Evolutionary conservation across 2,888 invertebrate genomes (phyloP).

Genomic region (Tetramorium bicarinatum): DNA sequence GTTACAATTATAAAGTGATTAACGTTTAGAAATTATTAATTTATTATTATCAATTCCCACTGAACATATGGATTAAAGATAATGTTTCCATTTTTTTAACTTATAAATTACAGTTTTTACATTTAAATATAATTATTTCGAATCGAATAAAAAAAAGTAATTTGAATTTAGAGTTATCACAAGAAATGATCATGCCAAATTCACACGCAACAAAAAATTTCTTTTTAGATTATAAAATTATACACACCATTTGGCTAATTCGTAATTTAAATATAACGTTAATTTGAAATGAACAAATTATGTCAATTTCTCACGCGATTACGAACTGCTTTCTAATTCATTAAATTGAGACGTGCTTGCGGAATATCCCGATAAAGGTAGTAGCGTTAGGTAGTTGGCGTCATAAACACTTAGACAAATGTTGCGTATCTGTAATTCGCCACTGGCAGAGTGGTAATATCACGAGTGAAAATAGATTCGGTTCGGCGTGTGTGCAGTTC

Average conservation of each 20-base stretch:
- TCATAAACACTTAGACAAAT: slow-evolving; percentile 40
- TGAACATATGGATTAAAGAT: background rate
- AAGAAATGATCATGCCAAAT: background rate
- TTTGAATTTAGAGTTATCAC: background rate
- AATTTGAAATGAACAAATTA: background rate
- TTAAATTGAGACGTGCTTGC: slow-evolving; percentile 13
- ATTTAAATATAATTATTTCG: background rate
- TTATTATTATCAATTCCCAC: background rate
- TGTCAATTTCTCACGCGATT: background rate
- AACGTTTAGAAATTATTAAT: background rate
- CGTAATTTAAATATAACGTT: background rate
- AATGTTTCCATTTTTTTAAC: background rate
- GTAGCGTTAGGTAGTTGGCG: background rate
- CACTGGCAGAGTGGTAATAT: slow-evolving; percentile 43
- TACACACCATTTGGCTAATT: background rate
- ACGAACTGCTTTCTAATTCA: background rate
- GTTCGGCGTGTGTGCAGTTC: slow-evolving; percentile 33
- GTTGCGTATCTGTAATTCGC: slow-evolving; percentile 46
- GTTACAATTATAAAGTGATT: background rate
- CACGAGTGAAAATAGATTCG: slow-evolving; percentile 44
- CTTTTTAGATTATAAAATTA: too few species aligned
- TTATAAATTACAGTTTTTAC: background rate
- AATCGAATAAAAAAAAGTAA: background rate
- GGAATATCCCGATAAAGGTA: slow-evolving; percentile 8
- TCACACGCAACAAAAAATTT: background rate